Evolutionary conservation across 2,888 invertebrate species (phyloP).

Genomic region (Morpho helenor): DNA sequence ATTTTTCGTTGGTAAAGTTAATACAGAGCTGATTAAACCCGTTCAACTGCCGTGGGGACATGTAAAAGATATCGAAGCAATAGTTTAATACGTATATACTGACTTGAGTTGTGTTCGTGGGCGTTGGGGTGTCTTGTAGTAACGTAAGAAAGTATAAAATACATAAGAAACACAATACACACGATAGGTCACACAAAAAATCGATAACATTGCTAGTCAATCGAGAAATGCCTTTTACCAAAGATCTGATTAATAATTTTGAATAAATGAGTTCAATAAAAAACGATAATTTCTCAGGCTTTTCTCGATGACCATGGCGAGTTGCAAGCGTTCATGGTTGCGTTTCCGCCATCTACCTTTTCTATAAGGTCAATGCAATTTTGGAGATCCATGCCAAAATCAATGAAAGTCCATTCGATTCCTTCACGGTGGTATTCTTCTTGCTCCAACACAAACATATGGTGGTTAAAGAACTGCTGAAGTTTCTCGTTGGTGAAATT

Average conservation of each 20-base stretch:
- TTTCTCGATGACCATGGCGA: constrained; percentile 64
- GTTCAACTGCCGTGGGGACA: constrained; percentile 85
- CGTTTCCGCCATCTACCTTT: constrained; percentile 85
- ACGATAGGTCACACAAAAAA: constrained; percentile 54
- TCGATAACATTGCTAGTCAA: constrained; percentile 59
- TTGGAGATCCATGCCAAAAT: constrained; percentile 99
- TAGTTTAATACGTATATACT: constrained; percentile 30
- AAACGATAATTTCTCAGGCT: constrained; percentile 32
- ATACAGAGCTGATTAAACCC: constrained; percentile 99
- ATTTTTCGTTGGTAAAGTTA: constrained; percentile 98
- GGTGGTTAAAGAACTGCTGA: constrained; percentile 99
- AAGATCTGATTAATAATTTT: constrained; percentile 15
- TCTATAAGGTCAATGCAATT: constrained; percentile 99
- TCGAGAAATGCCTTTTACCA: constrained; percentile 46
- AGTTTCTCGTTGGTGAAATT: constrained; percentile 99
- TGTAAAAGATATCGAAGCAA: constrained; percentile 51
- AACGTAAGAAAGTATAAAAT: constrained; percentile 37
- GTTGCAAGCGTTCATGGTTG: constrained; percentile 70
- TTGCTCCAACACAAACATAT: constrained; percentile 99
- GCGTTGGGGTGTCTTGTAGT: constrained; percentile 36
- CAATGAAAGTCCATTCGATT: constrained; percentile 98
- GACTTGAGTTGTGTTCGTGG: constrained; percentile 32
- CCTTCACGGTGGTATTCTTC: constrained; percentile 99
- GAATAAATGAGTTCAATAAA: constrained; percentile 6
- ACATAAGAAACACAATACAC: constrained; percentile 39